Evolutionary conservation across 2,797 vertebrate species (phyloP).

Genomic region (Naso thynnoides): DNA sequence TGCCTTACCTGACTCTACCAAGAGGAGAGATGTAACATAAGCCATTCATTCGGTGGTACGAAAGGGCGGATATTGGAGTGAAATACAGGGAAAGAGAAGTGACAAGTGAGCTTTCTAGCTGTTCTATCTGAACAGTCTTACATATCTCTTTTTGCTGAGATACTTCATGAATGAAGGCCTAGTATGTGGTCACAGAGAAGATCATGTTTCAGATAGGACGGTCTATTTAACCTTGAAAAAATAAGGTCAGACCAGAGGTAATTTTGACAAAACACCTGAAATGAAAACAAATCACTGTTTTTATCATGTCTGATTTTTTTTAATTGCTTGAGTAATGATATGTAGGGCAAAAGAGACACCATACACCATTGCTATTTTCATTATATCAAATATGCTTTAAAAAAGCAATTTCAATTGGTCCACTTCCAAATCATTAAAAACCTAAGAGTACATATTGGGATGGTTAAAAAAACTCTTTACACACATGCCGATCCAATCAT

Average conservation of each 20-base stretch:
- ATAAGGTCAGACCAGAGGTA: conserved; percentile 24
- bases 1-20: conserved; percentile 36
- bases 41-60: conserved; percentile 49
- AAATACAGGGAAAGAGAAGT: conserved; percentile 37
- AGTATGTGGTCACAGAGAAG: not conserved
- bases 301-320: conserved; percentile 33
- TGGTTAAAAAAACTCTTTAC: conserved; percentile 26
- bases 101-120: conserved; percentile 32
- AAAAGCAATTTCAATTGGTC: conserved; percentile 14
- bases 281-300: conserved; percentile 24
- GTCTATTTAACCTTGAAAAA: conserved; percentile 12
- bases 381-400: conserved; percentile 11
- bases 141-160: not conserved
- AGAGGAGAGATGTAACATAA: conserved; percentile 63
- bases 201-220: conserved; percentile 7
- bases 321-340: not conserved
- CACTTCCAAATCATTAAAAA: conserved; percentile 21
- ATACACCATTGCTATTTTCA: not conserved
- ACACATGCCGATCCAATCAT: conserved; percentile 38
- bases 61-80: conserved; percentile 29
- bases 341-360: not conserved
- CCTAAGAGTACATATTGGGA: conserved; percentile 21
- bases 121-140: conserved; percentile 22
- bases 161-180: conserved; percentile 6
- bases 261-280: conserved; percentile 15